These are phyloP conservation scores for Notolepis coatsorum DNA, from an alignment of 2,797 vertebrate species.

Conservation along the genomic window DNA sequence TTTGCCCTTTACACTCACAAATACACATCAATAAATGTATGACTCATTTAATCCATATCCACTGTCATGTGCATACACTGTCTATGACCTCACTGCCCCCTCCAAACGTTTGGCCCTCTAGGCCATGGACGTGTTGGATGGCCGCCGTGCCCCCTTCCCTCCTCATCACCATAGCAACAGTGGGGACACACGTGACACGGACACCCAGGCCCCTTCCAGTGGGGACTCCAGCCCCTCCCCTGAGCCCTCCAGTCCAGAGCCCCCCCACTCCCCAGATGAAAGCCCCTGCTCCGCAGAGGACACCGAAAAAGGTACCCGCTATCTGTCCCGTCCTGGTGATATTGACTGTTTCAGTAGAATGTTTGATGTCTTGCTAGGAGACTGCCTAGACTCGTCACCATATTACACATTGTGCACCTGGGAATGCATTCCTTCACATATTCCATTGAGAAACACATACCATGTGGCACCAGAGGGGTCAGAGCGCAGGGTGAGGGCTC, in stretches of 20 bases:
- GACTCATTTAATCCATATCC: no score
- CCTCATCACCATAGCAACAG: slow-evolving; percentile 85
- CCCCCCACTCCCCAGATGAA: slow-evolving; percentile 88
- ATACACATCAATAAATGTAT: no score
- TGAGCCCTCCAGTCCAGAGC: slow-evolving; percentile 85
- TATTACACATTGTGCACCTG: no score
- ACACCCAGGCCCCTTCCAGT: slow-evolving; percentile 93
- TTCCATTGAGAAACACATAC: no score
- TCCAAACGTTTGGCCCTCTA: slow-evolving; percentile 66
- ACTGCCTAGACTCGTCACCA: no score
- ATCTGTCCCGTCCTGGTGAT: not conserved
- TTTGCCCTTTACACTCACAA: slow-evolving; percentile 37
- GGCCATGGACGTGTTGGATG: slow-evolving; percentile 91
- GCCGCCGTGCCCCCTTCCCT: slow-evolving; percentile 91
- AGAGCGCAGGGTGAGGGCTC: no score
- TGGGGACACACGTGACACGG: slow-evolving; percentile 88
- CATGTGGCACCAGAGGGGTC: no score
- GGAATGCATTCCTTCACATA: no score
- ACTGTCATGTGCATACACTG: no score
- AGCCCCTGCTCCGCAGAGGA: slow-evolving; percentile 94
- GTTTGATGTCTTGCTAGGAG: no score
- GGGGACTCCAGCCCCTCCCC: slow-evolving; percentile 90
- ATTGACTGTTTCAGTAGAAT: not conserved
- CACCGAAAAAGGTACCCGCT: slow-evolving; percentile 88
- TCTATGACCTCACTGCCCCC: slow-evolving; percentile 8